These are phyloP conservation scores for Noctuana brunneofusca DNA, from an alignment of 2,888 invertebrate species.

Conservation along the genomic window DNA sequence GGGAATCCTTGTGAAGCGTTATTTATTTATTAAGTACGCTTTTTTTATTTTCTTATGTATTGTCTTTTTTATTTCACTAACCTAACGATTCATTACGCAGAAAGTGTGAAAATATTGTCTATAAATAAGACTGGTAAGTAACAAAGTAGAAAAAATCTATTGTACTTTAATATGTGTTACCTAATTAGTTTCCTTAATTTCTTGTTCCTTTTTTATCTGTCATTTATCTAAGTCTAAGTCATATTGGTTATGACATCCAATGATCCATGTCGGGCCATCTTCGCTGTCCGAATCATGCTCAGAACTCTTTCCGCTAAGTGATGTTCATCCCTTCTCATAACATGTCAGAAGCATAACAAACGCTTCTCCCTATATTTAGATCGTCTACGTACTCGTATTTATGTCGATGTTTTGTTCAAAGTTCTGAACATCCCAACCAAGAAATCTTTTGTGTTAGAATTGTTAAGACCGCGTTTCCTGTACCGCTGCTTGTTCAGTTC, in stretches of 20 bases:
- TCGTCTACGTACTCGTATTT: background rate
- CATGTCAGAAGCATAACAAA: background rate
- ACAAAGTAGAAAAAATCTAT: too few relatives aligned
- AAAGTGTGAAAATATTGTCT: too few relatives aligned
- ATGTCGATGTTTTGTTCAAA: background rate
- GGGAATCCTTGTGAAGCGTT: too few relatives aligned
- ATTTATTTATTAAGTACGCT: too few relatives aligned
- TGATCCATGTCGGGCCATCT: background rate
- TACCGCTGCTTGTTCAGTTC: background rate
- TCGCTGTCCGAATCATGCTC: background rate
- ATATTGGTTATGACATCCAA: background rate
- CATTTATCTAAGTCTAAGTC: background rate
- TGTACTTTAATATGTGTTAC: too few relatives aligned
- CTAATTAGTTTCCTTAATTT: too few relatives aligned
- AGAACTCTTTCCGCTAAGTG: background rate
- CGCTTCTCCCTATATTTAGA: background rate
- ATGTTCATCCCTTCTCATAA: conserved; percentile 2
- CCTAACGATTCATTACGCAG: too few relatives aligned
- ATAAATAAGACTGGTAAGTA: too few relatives aligned
- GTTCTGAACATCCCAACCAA: background rate
- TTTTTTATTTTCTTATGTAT: too few relatives aligned
- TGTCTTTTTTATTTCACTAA: too few relatives aligned
- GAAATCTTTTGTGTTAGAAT: background rate
- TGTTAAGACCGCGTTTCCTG: background rate
- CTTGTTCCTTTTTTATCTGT: background rate